Conservation (phyloP, 2,797 vertebrate genomes). For the Adrianichthys oophorus region DNA sequence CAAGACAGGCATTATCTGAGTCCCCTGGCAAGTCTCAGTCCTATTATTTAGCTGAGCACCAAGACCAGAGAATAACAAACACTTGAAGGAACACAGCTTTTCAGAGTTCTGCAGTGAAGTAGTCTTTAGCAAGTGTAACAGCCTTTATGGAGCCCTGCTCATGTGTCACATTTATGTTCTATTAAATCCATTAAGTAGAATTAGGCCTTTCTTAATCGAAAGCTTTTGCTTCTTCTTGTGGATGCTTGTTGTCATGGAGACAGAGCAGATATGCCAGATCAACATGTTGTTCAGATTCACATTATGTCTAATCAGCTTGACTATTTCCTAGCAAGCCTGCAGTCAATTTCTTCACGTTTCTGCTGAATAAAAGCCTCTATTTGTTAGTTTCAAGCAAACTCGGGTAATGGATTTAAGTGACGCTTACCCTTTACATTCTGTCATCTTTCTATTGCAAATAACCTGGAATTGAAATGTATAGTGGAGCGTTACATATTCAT, state of each 20-base stretch:
- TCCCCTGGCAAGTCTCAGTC: not conserved
- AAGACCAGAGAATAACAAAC: not conserved
- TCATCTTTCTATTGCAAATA: not conserved
- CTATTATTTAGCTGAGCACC: not conserved
- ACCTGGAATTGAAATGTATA: not conserved
- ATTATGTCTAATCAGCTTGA: constrained; percentile 47
- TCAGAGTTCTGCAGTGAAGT: not conserved
- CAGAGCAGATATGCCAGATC: constrained; percentile 31
- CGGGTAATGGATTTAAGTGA: constrained; percentile 2
- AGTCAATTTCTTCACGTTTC: constrained; percentile 16
- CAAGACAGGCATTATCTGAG: too few relatives aligned
- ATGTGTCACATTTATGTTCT: constrained; percentile 13
- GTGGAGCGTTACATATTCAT: not conserved
- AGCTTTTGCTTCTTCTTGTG: constrained; percentile 28
- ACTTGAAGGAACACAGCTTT: not conserved
- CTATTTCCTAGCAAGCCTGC: constrained; percentile 29
- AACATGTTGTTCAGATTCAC: constrained; percentile 43
- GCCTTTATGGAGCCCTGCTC: not conserved
- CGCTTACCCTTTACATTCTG: not conserved
- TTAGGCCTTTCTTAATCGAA: constrained; percentile 28
- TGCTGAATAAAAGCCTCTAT: constrained; percentile 20
- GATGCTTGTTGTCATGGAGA: constrained; percentile 54
- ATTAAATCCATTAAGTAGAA: constrained; percentile 38
- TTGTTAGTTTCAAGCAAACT: constrained; percentile 6
- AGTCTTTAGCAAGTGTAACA: not conserved